Evolutionary conservation across 2,797 vertebrate genomes (phyloP), one percentile per base, ranked within the genome.

Genomic region (Tragopan temminckii): DNA sequence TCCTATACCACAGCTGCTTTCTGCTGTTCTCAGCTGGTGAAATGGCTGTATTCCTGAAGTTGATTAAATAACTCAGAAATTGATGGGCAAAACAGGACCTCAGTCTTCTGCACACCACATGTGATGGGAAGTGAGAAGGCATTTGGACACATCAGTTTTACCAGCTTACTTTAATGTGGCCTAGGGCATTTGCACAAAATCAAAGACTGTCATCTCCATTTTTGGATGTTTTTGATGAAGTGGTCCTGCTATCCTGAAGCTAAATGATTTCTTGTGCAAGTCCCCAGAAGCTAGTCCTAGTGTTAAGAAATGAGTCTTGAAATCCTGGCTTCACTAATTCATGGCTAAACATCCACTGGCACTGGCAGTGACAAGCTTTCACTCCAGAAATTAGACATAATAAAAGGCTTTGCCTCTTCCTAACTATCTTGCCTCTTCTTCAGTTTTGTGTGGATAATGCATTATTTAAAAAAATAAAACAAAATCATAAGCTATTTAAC

Each of bases 11-110:
- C 17, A 45, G 7, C 16, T 45, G 21, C 9, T 31, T 55, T 50
- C 29, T 31, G 5, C 20, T 23, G 11, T 81, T 76, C 38, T 36
- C 29, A 18, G 25, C 29, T 58, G 14, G 18, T 42, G 35, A 53
- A 52, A 23, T n/a, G 7, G 3, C 9, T 36, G 8, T n/a, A 59
- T 11, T 48, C 35, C 18, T 1, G 0, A 13, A 24, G 40, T 35
- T 71, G 15, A 11, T 16, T 46, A n/a, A 31, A 33, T 24, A 58
- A 58, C 19, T 46, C 24, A 18, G 8, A 43, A 66, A 70, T 55
- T 1, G 2, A 42, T 20, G 11, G 69, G 7, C 33, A 80, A 85
- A 85, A 55, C 9, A 33, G 19, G 31, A 46, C 48, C 31, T 62
- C 42, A 29, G 6, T 53, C 31, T 67, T 55, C 24, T 18, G 31